These are phyloP conservation scores for Dascillus cervinus DNA, from an alignment of 2,888 invertebrate genomes.

Conservation along the genomic window DNA sequence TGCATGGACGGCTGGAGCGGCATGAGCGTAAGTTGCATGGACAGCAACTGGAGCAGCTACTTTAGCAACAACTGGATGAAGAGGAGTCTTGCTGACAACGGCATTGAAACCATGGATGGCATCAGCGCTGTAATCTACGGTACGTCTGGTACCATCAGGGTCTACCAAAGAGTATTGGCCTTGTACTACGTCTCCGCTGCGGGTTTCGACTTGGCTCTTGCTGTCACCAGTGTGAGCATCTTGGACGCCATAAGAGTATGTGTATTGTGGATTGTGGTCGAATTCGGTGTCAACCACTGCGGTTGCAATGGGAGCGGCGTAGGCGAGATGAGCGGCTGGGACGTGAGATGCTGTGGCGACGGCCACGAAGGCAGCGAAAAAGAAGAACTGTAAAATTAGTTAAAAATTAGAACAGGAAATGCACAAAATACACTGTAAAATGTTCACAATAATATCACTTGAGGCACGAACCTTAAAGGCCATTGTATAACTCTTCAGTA, in stretches of 20 bases:
- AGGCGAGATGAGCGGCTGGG: constrained; percentile 14
- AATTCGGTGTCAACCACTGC: constrained; percentile 46
- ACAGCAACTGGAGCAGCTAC: constrained; percentile 19
- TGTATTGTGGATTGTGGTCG: constrained; percentile 58
- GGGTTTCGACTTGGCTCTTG: constrained; percentile 50
- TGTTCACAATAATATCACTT: constrained; percentile 1
- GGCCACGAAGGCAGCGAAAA: constrained; percentile 25
- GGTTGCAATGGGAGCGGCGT: constrained; percentile 6
- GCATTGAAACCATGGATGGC: constrained; percentile 50
- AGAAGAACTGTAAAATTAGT: constrained; percentile 22
- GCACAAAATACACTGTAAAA: background rate
- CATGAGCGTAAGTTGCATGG: constrained; percentile 24
- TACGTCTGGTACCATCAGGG: constrained; percentile 56
- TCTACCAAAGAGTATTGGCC: constrained; percentile 51
- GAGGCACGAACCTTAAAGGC: constrained; percentile 16
- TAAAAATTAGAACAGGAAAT: constrained; percentile 1
- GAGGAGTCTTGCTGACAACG: constrained; percentile 47
- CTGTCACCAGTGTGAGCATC: constrained; percentile 56
- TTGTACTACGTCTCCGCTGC: constrained; percentile 55
- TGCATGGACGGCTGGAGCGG: constrained; percentile 31
- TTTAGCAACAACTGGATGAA: constrained; percentile 26
- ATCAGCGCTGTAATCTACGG: constrained; percentile 53
- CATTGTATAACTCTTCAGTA: constrained; percentile 12
- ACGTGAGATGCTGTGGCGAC: constrained; percentile 20
- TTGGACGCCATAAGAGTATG: constrained; percentile 60